phyloP scores from a whole-genome alignment of 2,888 invertebrate genomes.

The Camponotus fellah region DNA sequence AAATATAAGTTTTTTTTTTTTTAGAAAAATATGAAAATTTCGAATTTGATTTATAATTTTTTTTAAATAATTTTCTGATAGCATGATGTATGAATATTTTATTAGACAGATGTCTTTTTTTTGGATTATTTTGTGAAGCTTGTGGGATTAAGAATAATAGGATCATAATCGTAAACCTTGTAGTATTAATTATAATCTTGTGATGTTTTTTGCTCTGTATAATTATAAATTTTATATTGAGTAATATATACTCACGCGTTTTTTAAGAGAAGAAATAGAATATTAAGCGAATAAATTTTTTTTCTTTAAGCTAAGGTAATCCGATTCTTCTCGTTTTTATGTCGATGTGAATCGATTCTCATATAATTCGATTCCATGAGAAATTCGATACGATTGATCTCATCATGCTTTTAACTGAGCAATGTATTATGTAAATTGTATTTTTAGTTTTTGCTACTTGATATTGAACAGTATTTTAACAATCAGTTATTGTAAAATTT shows the following conservation, averaged over 20 bases:
- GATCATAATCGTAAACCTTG: background rate
- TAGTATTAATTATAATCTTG: too few relatives aligned
- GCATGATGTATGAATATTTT: too few relatives aligned
- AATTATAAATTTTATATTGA: background rate
- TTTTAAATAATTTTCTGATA: background rate
- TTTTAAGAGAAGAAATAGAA: background rate
- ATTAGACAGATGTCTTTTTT: background rate
- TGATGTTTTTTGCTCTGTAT: background rate
- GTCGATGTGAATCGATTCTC: background rate
- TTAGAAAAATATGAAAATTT: background rate
- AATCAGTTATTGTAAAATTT: slow-evolving; percentile 6
- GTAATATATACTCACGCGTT: background rate
- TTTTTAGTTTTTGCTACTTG: background rate
- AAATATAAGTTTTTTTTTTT: background rate
- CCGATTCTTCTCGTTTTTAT: background rate
- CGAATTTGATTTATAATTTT: background rate
- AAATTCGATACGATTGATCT: background rate
- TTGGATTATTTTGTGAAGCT: background rate
- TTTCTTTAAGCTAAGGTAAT: background rate
- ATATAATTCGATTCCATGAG: background rate
- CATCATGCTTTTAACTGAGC: background rate
- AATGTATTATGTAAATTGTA: background rate
- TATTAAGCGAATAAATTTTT: background rate
- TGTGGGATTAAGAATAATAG: background rate
- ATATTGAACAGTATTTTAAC: background rate